phyloP scores from a whole-genome alignment of 2,797 vertebrate species.

The Parambassis ranga region DNA sequence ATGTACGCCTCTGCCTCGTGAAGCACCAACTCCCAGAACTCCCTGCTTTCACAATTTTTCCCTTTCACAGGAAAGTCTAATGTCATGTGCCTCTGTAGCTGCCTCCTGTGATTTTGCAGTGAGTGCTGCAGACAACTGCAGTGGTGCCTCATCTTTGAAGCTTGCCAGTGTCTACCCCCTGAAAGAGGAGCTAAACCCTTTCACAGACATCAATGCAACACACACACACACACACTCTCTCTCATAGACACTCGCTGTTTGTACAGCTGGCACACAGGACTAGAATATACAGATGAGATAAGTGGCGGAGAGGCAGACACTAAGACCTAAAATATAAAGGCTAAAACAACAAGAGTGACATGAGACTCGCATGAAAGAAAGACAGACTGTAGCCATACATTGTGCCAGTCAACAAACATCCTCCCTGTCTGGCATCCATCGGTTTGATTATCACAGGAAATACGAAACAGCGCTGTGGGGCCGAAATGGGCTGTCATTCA shows the following conservation, averaged over 20 bases:
- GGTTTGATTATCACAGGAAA: constrained; percentile 39
- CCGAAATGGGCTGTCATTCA: constrained; percentile 3
- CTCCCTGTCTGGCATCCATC: constrained; percentile 37
- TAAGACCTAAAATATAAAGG: constrained; percentile 39
- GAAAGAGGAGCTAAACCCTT: constrained; percentile 57
- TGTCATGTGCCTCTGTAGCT: constrained; percentile 34
- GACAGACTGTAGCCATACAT: constrained; percentile 19
- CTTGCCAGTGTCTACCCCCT: constrained; percentile 50
- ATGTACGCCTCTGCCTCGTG: neutral
- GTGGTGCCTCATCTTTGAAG: constrained; percentile 68
- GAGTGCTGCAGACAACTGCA: constrained; percentile 69
- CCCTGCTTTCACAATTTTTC: neutral
- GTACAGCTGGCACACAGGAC: constrained; percentile 61
- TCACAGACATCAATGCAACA: constrained; percentile 50
- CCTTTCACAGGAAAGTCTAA: constrained; percentile 5
- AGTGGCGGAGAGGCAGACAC: constrained; percentile 26
- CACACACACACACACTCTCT: constrained; percentile 28
- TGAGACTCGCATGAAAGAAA: constrained; percentile 29
- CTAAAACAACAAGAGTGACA: constrained; percentile 48
- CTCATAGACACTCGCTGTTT: constrained; percentile 50
- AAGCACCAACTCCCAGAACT: constrained; percentile 2
- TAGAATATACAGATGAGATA: constrained; percentile 68
- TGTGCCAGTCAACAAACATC: constrained; percentile 47
- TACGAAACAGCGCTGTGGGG: constrained; percentile 7
- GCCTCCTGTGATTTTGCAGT: constrained; percentile 41